These are phyloP conservation scores for Himalopsyche anomala DNA, from an alignment of 2,888 invertebrate species.

Conservation along the genomic window DNA sequence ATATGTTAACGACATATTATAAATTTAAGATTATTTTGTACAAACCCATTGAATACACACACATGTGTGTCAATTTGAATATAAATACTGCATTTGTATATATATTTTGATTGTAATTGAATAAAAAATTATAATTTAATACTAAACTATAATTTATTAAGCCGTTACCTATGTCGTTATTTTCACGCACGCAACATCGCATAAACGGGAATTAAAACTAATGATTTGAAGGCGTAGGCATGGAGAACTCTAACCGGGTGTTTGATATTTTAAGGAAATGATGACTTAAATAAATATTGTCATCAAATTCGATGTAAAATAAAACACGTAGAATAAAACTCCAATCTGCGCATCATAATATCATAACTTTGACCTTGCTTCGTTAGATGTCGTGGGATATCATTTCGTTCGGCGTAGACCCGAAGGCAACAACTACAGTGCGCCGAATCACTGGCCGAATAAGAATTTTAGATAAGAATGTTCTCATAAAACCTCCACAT, in stretches of 20 bases:
- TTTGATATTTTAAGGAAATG: not conserved
- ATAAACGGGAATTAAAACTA: not conserved
- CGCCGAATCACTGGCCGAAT: too few species aligned
- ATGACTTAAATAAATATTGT: not conserved
- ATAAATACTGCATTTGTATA: too few species aligned
- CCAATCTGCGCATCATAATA: slow-evolving; percentile 1
- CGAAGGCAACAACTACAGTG: not conserved
- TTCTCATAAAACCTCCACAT: too few species aligned
- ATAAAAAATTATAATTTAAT: too few species aligned
- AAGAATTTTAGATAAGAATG: too few species aligned
- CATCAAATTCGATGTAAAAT: not conserved
- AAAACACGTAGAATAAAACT: not conserved
- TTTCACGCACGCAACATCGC: not conserved
- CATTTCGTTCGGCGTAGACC: not conserved
- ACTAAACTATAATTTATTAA: too few species aligned
- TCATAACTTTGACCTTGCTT: not conserved
- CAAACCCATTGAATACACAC: too few species aligned
- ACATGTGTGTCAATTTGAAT: too few species aligned
- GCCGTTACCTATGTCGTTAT: not conserved
- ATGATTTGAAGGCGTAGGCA: not conserved
- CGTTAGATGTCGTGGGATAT: not conserved
- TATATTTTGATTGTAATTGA: too few species aligned
- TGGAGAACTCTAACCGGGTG: not conserved
- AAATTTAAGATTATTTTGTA: too few species aligned
- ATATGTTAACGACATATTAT: too few species aligned